Evolutionary conservation across 2,888 invertebrate genomes (phyloP).

Genomic region (Ceriagrion tenellum): DNA sequence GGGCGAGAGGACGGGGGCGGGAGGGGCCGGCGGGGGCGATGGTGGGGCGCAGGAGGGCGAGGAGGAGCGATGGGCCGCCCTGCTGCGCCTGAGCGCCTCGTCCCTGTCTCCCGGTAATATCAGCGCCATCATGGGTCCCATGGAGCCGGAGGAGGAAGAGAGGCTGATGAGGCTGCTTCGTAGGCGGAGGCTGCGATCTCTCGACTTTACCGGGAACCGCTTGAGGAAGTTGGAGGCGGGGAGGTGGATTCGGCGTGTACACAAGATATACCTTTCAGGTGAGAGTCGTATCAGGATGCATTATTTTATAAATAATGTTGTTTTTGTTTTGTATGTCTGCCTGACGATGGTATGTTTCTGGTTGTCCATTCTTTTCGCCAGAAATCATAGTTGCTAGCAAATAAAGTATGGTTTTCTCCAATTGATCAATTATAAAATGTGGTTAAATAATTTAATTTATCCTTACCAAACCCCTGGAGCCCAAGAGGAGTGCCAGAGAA

Average conservation of each 20-base stretch:
- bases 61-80: slow-evolving; percentile 9
- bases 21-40: neutral
- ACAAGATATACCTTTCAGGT: slow-evolving; percentile 79
- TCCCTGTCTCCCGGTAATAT: neutral
- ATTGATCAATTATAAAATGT: no score
- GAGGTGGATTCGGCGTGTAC: slow-evolving; percentile 31
- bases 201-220: slow-evolving; percentile 32
- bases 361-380: no score
- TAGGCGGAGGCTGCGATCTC: neutral
- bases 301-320: no score
- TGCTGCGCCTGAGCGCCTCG: neutral
- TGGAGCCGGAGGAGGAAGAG: slow-evolving; percentile 4
- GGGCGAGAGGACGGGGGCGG: neutral
- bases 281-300: no score
- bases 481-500: no score
- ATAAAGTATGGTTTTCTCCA: no score
- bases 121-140: slow-evolving; percentile 9
- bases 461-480: no score
- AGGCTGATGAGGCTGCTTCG: slow-evolving; percentile 16
- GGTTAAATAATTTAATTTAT: no score
- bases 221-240: slow-evolving; percentile 36
- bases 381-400: no score
- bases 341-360: no score
- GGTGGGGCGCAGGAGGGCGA: neutral
- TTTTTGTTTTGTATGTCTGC: no score